These are phyloP conservation scores for Drosophila meridionalis DNA, from an alignment of 2,888 invertebrate species.

Conservation along the genomic window DNA sequence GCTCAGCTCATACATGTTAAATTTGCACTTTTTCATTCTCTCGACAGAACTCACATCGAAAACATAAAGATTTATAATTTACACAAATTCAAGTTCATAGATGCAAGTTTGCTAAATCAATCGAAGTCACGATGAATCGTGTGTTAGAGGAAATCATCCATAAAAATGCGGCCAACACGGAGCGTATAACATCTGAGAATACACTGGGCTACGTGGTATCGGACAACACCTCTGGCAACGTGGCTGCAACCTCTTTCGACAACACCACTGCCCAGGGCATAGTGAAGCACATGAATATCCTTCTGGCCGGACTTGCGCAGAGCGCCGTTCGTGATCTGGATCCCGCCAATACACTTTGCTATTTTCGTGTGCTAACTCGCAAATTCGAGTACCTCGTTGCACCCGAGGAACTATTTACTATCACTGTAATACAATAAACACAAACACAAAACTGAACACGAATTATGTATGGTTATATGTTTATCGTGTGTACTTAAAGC, in stretches of 20 bases:
- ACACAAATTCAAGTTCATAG: not conserved
- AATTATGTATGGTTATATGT: no score
- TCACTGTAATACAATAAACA: conserved; percentile 80
- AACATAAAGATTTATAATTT: not conserved
- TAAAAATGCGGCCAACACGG: conserved; percentile 68
- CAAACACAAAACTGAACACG: not conserved
- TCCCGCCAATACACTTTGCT: conserved; percentile 78
- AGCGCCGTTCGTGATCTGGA: conserved; percentile 83
- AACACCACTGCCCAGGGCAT: conserved; percentile 81
- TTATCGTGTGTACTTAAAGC: not conserved
- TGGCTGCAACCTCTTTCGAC: conserved; percentile 79
- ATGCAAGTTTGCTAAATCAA: not conserved
- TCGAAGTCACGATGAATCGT: conserved; percentile 52
- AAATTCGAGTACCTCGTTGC: conserved; percentile 83
- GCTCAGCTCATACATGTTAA: not conserved
- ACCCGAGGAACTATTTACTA: conserved; percentile 81
- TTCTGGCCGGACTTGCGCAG: conserved; percentile 69
- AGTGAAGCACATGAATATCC: conserved; percentile 72
- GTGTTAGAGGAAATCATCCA: conserved; percentile 73
- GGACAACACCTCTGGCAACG: conserved; percentile 70
- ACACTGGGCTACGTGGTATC: conserved; percentile 75
- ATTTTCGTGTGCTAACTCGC: conserved; percentile 81
- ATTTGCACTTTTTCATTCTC: not conserved
- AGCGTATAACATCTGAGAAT: conserved; percentile 78
- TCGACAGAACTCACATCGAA: not conserved